Evolutionary conservation across 2,888 invertebrate species (phyloP).

Genomic region (Polymixis lichenea): DNA sequence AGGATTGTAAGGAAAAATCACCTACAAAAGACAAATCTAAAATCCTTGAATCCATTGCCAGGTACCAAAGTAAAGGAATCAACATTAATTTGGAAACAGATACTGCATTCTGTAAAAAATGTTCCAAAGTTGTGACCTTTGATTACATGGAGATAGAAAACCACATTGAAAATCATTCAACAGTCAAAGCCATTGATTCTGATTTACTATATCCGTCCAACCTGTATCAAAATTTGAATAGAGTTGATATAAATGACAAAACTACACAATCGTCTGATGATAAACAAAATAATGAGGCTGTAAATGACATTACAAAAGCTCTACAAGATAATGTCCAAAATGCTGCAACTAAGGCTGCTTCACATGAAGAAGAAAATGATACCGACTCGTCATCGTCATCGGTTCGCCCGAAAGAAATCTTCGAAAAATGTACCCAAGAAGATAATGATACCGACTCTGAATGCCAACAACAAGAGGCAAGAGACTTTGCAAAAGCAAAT

Average conservation of each 20-base stretch:
- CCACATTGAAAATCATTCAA: constrained; percentile 62
- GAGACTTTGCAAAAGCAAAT: constrained; percentile 41
- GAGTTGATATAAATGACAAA: constrained; percentile 53
- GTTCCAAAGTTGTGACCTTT: constrained; percentile 57
- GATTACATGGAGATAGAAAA: constrained; percentile 54
- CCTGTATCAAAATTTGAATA: constrained; percentile 41
- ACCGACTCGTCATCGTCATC: not conserved
- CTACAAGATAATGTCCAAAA: not conserved
- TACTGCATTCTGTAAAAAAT: constrained; percentile 65
- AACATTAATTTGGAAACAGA: constrained; percentile 67
- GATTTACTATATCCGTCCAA: constrained; percentile 46
- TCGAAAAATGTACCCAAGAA: not conserved
- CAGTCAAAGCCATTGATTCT: constrained; percentile 10
- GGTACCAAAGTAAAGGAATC: constrained; percentile 63
- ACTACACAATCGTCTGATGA: constrained; percentile 10
- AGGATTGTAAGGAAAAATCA: not conserved
- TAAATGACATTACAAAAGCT: not conserved
- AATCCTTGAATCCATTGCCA: constrained; percentile 58
- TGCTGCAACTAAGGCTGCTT: not conserved
- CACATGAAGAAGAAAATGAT: not conserved
- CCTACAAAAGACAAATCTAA: constrained; percentile 50
- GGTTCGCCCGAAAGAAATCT: not conserved
- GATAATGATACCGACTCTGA: not conserved
- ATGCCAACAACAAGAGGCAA: not conserved
- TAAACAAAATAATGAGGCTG: not conserved